These are phyloP conservation scores for Chaenocephalus aceratus DNA, from an alignment of 2,113 vertebrate species.

Conservation along the genomic window DNA sequence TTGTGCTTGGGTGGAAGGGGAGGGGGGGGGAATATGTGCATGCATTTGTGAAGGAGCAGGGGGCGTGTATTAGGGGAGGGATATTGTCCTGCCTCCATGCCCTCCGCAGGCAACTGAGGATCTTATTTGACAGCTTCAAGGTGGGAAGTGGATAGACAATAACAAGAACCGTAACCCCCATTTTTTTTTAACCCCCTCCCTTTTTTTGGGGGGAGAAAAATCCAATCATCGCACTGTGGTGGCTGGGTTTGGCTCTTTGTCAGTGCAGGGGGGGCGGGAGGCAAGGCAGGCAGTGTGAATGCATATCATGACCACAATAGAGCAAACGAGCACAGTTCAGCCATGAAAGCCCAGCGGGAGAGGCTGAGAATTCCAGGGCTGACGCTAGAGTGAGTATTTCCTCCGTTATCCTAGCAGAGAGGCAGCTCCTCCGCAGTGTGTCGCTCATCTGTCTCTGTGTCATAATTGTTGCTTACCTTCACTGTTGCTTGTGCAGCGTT, in stretches of 20 bases:
- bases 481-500: conserved; percentile 62
- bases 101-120: conserved; percentile 81
- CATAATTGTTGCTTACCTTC: conserved; percentile 61
- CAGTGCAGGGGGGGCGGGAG: conserved; percentile 72
- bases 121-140: conserved; percentile 86
- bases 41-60: conserved; percentile 67
- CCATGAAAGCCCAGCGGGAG: conserved; percentile 99
- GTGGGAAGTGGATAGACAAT: conserved; percentile 91
- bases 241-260: conserved; percentile 91
- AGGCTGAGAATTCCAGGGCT: conserved; percentile 98
- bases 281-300: conserved; percentile 86
- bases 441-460: conserved; percentile 57
- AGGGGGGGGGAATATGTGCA: conserved; percentile 46
- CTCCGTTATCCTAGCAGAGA: conserved; percentile 82
- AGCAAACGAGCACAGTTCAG: conserved; percentile 88
- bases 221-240: conserved; percentile 86
- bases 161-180: conserved; percentile 80
- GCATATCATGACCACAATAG: conserved; percentile 95
- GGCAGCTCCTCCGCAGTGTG: conserved; percentile 56
- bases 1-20: not conserved
- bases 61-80: conserved; percentile 73
- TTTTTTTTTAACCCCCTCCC: conserved; percentile 57
- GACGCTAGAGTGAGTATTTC: conserved; percentile 99
- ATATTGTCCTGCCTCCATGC: conserved; percentile 81
- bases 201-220: conserved; percentile 45